Percentiles rank a stretch among this genome's conserved stretches.
Conservation (phyloP, 37 sponge, comb jelly and placozoan species). For the Ianthella basta region DNA sequence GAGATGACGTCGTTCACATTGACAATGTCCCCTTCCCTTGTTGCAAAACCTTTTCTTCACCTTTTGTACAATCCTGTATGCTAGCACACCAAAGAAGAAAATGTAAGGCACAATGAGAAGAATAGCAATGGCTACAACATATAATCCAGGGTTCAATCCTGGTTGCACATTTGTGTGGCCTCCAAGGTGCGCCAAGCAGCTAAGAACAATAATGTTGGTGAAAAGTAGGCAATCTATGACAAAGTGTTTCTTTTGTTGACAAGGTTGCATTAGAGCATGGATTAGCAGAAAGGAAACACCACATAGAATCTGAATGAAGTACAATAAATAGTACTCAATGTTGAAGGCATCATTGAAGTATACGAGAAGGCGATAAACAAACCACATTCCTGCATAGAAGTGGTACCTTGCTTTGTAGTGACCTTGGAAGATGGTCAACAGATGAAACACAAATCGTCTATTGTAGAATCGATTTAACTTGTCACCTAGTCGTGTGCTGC, state of each 20-base stretch:
- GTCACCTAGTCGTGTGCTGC: neutral
- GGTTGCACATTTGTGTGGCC: no score
- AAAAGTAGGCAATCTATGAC: neutral
- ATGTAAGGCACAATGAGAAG: no score
- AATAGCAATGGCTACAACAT: no score
- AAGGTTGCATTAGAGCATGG: conserved; percentile 5
- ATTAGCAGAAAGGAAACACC: neutral
- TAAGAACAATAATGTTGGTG: neutral
- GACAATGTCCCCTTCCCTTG: no score
- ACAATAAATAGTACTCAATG: neutral
- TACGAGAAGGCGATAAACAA: conserved; percentile 4
- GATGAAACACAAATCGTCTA: neutral
- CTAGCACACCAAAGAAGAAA: no score
- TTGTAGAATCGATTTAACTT: neutral
- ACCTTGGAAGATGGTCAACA: neutral
- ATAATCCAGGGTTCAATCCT: no score
- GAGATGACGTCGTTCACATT: no score
- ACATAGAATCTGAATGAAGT: neutral
- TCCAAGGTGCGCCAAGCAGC: neutral
- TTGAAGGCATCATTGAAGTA: conserved; percentile 28
- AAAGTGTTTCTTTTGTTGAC: neutral
- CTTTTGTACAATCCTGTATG: no score
- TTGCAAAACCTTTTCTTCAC: no score
- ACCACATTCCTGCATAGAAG: conserved; percentile 18
- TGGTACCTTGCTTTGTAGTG: neutral